Evolutionary conservation across 2,797 vertebrate species (phyloP).

Genomic region (Chaunax sp.): DNA sequence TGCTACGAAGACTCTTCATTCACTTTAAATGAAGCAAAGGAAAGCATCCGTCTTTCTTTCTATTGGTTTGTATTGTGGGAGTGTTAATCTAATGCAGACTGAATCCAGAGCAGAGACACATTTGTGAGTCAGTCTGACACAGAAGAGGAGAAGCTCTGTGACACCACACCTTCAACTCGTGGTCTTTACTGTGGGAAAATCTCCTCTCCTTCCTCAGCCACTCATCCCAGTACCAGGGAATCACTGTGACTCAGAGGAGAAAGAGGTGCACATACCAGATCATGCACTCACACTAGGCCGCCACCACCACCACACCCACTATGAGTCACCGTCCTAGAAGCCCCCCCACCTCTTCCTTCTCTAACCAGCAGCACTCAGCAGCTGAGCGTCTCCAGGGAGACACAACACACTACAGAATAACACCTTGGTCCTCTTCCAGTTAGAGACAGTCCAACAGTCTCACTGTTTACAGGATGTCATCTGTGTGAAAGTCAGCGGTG

Average conservation of each 20-base stretch:
- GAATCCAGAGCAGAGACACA: not conserved
- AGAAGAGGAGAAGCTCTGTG: not conserved
- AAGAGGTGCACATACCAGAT: conserved; percentile 2
- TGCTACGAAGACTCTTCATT: too few relatives aligned
- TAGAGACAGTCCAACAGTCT: not conserved
- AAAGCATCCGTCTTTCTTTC: too few relatives aligned
- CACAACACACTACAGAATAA: conserved; percentile 46
- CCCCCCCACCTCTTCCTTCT: conserved; percentile 4
- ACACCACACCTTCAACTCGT: conserved; percentile 34
- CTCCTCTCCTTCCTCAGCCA: conserved; percentile 6
- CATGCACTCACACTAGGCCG: not conserved
- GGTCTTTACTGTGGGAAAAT: conserved; percentile 48
- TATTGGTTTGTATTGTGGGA: not conserved
- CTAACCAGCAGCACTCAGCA: conserved; percentile 20
- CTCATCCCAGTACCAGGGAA: conserved; percentile 29
- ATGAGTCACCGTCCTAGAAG: conserved; percentile 65
- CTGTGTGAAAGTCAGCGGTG: not conserved
- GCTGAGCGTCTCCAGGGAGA: conserved; percentile 54
- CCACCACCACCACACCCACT: conserved; percentile 32
- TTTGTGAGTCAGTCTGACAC: not conserved
- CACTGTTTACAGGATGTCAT: conserved; percentile 20
- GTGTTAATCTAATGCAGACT: not conserved
- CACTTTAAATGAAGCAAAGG: too few relatives aligned
- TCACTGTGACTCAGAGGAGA: conserved; percentile 46
- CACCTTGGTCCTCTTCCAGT: not conserved